phyloP scores from a whole-genome alignment of 2,888 invertebrate species.

The Lasioglossum leucozonium region DNA sequence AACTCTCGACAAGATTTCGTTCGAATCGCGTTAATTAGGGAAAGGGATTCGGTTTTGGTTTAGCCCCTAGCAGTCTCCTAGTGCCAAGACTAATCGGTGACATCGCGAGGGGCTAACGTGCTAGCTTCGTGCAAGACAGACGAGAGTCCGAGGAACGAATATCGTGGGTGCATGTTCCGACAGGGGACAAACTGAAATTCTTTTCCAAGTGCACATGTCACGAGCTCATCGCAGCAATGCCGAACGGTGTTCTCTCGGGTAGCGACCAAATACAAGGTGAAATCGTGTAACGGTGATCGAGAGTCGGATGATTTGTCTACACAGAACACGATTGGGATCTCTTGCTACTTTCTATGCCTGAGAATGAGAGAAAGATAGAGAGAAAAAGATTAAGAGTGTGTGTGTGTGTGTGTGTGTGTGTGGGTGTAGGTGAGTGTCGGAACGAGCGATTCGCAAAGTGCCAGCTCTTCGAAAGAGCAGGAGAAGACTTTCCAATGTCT shows the following conservation, averaged over 20 bases:
- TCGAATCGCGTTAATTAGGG: background rate
- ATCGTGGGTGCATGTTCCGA: background rate
- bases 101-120: background rate
- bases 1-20: background rate
- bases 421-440: conserved; percentile 36
- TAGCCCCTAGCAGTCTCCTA: background rate
- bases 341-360: conserved; percentile 48
- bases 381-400: background rate
- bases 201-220: conserved; percentile 23
- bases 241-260: conserved; percentile 43
- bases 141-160: too few species aligned
- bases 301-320: conserved; percentile 54
- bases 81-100: background rate
- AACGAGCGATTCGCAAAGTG: conserved; percentile 57
- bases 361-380: conserved; percentile 19
- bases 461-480: conserved; percentile 10
- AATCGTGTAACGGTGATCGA: conserved; percentile 60
- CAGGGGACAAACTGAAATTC: conserved; percentile 10
- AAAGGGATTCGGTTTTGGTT: background rate
- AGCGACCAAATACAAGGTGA: conserved; percentile 33
- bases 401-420: background rate
- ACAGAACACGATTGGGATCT: conserved; percentile 43
- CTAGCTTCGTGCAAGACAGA: conserved; percentile 15
- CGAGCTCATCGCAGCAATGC: conserved; percentile 46
- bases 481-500: background rate